Percentiles rank a stretch among this genome's conserved stretches.
Evolutionary conservation across 2,113 vertebrate species (phyloP).

Genomic region (Dinomys branickii): DNA sequence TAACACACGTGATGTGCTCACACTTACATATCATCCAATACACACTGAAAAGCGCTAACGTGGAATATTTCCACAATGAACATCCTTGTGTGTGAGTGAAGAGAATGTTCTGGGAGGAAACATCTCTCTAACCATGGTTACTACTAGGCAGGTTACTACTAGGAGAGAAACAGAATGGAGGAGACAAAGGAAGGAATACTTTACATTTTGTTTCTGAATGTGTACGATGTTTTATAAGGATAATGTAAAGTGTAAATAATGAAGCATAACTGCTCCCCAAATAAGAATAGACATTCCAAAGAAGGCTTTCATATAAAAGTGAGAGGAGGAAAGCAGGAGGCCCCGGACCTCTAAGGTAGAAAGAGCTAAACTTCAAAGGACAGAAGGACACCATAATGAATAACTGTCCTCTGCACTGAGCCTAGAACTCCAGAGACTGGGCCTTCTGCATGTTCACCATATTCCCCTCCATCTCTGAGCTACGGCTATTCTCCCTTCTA

Average conservation of each 20-base stretch:
- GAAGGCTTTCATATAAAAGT: background rate
- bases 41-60: background rate
- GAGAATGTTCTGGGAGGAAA: background rate
- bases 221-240: background rate
- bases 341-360: background rate
- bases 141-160: no score
- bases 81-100: background rate
- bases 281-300: background rate
- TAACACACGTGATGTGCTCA: background rate
- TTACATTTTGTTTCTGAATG: no score
- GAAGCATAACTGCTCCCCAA: background rate
- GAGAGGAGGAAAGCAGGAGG: background rate
- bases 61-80: background rate
- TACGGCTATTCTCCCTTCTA: background rate
- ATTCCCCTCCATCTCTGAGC: background rate
- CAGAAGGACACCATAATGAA: background rate
- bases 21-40: background rate
- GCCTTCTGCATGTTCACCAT: background rate
- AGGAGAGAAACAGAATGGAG: background rate
- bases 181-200: background rate
- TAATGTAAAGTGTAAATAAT: background rate
- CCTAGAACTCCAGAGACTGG: background rate
- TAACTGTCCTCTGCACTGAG: background rate
- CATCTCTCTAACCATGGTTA: background rate
- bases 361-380: background rate